Base-by-base conservation (phyloP, 2,888 invertebrate genomes). In the Biston betularia region DNA sequence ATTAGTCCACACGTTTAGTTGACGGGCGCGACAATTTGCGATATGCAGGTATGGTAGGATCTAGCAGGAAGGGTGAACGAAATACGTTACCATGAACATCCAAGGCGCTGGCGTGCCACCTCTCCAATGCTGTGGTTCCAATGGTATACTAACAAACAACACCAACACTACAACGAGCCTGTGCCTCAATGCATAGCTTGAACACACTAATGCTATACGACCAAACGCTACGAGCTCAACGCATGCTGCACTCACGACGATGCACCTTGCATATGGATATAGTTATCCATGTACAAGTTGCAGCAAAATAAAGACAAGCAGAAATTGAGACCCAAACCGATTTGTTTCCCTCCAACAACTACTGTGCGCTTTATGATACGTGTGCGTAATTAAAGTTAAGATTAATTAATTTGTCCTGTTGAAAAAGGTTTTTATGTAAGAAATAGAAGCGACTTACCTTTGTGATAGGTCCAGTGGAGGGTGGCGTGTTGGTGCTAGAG, bases 381-480 rank as follows among this genome's bases (percentile, higher is more conserved):
- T 90, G 93, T 92, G 92, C 90, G 87, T 82, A 83, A 86, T 87
- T 88, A 89, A 74, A 83, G 81, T 83, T 90, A 89, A 80, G 72
- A 74, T 84, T 73, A 61, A 38, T 84, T 73, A 61, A 33, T 82
- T 40, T 48, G 83, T 85, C 90, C 91, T 92, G 90, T 87, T 83
- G 88, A 79, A 81, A 87, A 83, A 79, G 74, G 63, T 75, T 74
- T 74, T 78, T 74, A 71, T 48, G 59, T 69, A 74, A 73, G 72
- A 75, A 75, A 76, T 79, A 81, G 82, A 82, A 79, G 82, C 80
- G 72, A 86, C 88, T 90, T 95, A 99, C 99, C 98, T 99, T 99
- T 70, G 97, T 98, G 92, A 99, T 98, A 76, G 99, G 99, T 95
- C 99, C 99, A 78, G 95, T 94, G 83, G 95, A 94, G 80, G 94